Conservation (phyloP, 2,113 vertebrate species). For the Plecotus auritus region DNA sequence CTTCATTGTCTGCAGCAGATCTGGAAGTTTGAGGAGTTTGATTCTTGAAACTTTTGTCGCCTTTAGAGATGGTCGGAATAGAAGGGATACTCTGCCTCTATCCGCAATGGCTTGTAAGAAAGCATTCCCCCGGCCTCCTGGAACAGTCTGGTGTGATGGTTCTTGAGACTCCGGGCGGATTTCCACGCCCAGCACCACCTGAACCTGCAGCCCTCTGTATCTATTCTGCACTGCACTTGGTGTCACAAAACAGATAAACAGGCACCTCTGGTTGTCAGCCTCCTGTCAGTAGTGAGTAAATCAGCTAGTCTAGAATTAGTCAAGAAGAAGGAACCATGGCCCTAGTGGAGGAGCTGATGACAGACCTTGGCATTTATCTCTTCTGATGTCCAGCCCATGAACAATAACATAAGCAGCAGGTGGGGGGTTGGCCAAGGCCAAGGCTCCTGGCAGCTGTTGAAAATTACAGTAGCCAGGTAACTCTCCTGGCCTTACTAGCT, state of each 20-base stretch:
- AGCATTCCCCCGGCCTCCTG: not conserved
- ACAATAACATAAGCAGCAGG: not conserved
- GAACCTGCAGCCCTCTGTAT: not conserved
- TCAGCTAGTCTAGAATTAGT: not conserved
- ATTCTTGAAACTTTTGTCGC: not conserved
- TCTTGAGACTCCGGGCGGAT: not conserved
- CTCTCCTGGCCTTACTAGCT: not conserved
- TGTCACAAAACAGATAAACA: not conserved
- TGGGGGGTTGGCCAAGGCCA: not conserved
- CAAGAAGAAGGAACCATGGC: not conserved
- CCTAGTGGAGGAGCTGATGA: not conserved
- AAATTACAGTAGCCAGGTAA: not conserved
- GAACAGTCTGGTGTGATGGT: not conserved
- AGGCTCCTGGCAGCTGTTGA: not conserved
- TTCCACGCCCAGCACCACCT: not conserved
- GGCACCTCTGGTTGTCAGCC: not conserved
- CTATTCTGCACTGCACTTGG: not conserved
- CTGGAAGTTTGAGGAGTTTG: conserved; percentile 17
- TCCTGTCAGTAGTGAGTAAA: not conserved
- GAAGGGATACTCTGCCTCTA: not conserved
- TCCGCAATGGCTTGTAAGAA: not conserved
- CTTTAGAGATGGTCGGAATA: conserved; percentile 11
- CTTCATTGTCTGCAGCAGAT: not conserved
- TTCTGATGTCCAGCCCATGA: not conserved
- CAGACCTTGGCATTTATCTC: not conserved